phyloP scores from a whole-genome alignment of 1,140 invertebrate genomes.

The Heliconius congener region DNA sequence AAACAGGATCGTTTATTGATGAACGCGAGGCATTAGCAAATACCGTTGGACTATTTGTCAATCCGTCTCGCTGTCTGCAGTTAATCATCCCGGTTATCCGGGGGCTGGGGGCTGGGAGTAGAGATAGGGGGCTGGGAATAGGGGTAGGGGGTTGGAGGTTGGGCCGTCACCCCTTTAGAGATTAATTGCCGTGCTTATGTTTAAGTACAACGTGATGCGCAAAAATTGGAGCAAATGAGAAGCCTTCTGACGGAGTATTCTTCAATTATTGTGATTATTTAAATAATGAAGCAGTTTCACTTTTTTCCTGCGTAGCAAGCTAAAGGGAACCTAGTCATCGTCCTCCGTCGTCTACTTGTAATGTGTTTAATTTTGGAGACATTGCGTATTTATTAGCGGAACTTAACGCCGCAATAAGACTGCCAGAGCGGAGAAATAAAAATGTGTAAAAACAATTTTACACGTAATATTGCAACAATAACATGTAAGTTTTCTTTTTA shows the following conservation, averaged over 20 bases:
- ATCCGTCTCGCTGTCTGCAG: slow-evolving; percentile 76
- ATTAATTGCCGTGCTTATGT: slow-evolving; percentile 72
- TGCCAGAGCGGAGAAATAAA: too few relatives aligned
- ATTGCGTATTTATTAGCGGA: too few relatives aligned
- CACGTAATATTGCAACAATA: too few relatives aligned
- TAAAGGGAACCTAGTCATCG: too few relatives aligned
- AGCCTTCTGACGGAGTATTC: neutral
- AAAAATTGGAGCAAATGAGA: slow-evolving; percentile 56
- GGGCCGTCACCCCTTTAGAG: slow-evolving; percentile 62
- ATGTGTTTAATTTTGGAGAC: too few relatives aligned
- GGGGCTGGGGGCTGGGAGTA: slow-evolving; percentile 16
- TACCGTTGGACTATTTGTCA: slow-evolving; percentile 79
- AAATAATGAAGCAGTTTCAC: too few relatives aligned
- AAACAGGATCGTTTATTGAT: slow-evolving; percentile 66
- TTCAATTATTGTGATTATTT: neutral
- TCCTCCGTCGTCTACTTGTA: too few relatives aligned
- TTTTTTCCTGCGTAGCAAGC: too few relatives aligned
- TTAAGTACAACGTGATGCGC: slow-evolving; percentile 59
- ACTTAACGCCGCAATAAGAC: too few relatives aligned
- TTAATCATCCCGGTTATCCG: slow-evolving; percentile 73
- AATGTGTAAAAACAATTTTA: too few relatives aligned
- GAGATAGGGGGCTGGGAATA: slow-evolving; percentile 19
- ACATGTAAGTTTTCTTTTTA: too few relatives aligned
- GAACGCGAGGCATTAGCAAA: slow-evolving; percentile 72
- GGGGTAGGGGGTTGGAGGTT: slow-evolving; percentile 47